phyloP scores from a whole-genome alignment of 2,797 vertebrate species.

The Sparidentex hasta region DNA sequence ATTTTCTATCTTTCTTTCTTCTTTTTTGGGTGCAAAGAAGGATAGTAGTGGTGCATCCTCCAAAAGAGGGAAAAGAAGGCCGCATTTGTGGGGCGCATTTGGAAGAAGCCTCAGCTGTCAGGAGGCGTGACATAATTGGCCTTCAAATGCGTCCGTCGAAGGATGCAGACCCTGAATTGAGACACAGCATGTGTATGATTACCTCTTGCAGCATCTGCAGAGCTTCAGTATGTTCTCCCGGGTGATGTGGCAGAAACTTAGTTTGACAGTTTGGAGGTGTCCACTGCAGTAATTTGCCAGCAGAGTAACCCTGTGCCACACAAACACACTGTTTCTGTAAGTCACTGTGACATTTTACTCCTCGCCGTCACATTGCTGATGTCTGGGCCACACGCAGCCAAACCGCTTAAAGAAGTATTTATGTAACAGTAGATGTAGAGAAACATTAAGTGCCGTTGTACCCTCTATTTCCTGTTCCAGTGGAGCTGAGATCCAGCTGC shows the following conservation, averaged over 20 bases:
- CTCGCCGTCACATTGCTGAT: neutral
- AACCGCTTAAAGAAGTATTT: neutral
- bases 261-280: constrained; percentile 76
- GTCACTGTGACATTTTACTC: neutral
- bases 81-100: no score
- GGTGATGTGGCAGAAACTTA: constrained; percentile 80
- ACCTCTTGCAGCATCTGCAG: constrained; percentile 67
- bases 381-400: no score
- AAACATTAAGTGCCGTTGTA: constrained; percentile 38
- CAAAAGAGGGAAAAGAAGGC: no score
- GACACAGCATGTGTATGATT: constrained; percentile 22
- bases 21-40: no score
- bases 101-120: no score
- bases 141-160: no score
- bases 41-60: no score
- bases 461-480: constrained; percentile 73
- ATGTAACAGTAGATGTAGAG: neutral
- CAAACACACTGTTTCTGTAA: neutral
- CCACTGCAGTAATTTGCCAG: constrained; percentile 76
- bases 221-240: constrained; percentile 71
- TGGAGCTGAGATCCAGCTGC: constrained; percentile 81
- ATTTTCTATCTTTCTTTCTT: no score
- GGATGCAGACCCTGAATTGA: no score
- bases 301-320: constrained; percentile 62
- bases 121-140: no score